Base-by-base conservation (phyloP, 2,113 vertebrate genomes). In the Labeo catla region DNA sequence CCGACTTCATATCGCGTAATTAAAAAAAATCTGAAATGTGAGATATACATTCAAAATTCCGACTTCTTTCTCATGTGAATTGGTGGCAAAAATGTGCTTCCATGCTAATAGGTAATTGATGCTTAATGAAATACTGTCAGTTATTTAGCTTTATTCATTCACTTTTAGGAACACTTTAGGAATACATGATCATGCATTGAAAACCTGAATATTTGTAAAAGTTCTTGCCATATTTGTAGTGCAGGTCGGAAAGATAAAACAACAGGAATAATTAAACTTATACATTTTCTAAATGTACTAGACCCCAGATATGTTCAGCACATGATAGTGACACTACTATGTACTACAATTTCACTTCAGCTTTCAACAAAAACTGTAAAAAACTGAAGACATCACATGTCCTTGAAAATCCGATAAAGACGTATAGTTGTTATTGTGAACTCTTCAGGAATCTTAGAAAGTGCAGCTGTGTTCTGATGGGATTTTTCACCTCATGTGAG, bases 381-480 rank as follows among this genome's bases (percentile, higher is more conserved):
- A 45, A 4, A 7, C 9, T 61, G 16, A 12, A 66, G 2, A 47
- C 6, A 4, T 21, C 21, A 28, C 8, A 21, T 4, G 13, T 50
- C 61, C 61, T 68, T 66, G 43, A 21, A 36, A 36, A 59, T 15
- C 13, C 0, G 59, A 65, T 47, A n/a, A 59, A 43, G 28, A 43
- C 7, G 10, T 4, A 3, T 15, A 39, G 11, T 21, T 2, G n/a
- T 59, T 23, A 6, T 19, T 12, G 74, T 34, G 7, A 16, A 10
- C 1, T 57, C 28, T 21, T 21, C 4, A 21, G 15, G 16, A 49
- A 74, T 2, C 8, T 39, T 5, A 23, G 4, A n/a, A 21, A 21
- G 77, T 65, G 78, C 57, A 63, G 78, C 78, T 63, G 57, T 59
- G 34, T 47, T 47, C 36, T n/a, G 21, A 47, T 81, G 57, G 57